Percentiles rank a stretch among this genome's conserved stretches.
Evolutionary conservation across 2,888 invertebrate species (phyloP).

Genomic region (Erebia ligea): DNA sequence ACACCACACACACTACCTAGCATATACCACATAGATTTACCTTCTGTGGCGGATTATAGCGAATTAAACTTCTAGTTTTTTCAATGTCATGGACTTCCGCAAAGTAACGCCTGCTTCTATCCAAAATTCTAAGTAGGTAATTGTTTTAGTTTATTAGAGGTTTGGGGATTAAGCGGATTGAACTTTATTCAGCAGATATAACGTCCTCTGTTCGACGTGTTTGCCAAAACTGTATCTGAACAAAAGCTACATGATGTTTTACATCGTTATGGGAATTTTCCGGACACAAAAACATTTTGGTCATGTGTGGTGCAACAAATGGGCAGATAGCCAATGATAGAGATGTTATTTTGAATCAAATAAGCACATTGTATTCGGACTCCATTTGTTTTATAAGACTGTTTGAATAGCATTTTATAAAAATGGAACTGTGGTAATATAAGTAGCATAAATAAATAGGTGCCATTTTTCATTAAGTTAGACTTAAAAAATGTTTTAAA

Average conservation of each 20-base stretch:
- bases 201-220: constrained; percentile 7
- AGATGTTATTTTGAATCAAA: constrained; percentile 24
- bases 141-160: background rate
- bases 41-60: too few relatives aligned
- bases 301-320: constrained; percentile 36
- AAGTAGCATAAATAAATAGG: too few relatives aligned
- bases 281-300: constrained; percentile 40
- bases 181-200: constrained; percentile 18
- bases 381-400: constrained; percentile 27
- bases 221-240: constrained; percentile 33
- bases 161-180: background rate
- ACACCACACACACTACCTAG: too few relatives aligned
- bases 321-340: constrained; percentile 44
- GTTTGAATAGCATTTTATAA: background rate
- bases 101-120: too few relatives aligned
- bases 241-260: constrained; percentile 37
- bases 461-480: too few relatives aligned
- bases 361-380: constrained; percentile 25
- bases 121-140: background rate
- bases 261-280: constrained; percentile 37
- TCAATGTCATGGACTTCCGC: too few relatives aligned
- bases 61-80: too few relatives aligned
- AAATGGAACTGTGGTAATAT: background rate
- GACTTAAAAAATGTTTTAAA: too few relatives aligned
- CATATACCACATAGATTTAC: too few relatives aligned